Evolutionary conservation across 2,888 invertebrate species (phyloP).

Genomic region (Globia sparganii): DNA sequence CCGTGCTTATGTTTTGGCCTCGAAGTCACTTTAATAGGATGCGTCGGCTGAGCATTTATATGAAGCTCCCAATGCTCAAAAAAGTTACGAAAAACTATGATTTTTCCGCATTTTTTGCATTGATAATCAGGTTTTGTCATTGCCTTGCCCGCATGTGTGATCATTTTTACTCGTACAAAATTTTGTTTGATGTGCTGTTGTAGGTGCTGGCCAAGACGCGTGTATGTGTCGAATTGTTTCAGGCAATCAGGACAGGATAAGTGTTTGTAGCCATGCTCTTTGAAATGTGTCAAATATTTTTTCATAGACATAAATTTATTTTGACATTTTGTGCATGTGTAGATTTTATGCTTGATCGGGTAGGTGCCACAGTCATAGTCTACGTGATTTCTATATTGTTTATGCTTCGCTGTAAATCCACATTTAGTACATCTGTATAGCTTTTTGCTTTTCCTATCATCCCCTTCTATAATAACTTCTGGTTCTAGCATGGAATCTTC

Average conservation of each 20-base stretch:
- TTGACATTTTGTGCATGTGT: constrained; percentile 67
- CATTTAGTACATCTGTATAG: constrained; percentile 64
- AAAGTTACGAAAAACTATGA: constrained; percentile 9
- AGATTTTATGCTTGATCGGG: fast-evolving
- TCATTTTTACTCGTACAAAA: constrained; percentile 49
- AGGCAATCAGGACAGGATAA: constrained; percentile 71
- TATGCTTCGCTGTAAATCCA: constrained; percentile 47
- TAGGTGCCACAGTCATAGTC: background rate
- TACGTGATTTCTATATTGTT: constrained; percentile 54
- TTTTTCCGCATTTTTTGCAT: constrained; percentile 65
- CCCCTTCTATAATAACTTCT: background rate
- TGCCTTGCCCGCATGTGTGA: background rate
- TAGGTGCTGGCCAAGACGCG: constrained; percentile 57
- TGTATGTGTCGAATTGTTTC: fast-evolving
- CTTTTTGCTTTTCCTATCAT: background rate
- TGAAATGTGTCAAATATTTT: constrained; percentile 70
- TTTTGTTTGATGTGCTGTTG: constrained; percentile 62
- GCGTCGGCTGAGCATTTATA: constrained; percentile 23
- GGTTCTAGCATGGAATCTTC: background rate
- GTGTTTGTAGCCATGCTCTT: constrained; percentile 46
- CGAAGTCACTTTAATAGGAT: fast-evolving
- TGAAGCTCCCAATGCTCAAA: constrained; percentile 78
- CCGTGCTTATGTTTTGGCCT: background rate
- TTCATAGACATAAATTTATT: constrained; percentile 31
- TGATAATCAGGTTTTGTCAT: constrained; percentile 26